Percentiles rank a stretch among this genome's conserved stretches.
phyloP scores from a whole-genome alignment of 2,888 invertebrate species.

The Noctua comes region DNA sequence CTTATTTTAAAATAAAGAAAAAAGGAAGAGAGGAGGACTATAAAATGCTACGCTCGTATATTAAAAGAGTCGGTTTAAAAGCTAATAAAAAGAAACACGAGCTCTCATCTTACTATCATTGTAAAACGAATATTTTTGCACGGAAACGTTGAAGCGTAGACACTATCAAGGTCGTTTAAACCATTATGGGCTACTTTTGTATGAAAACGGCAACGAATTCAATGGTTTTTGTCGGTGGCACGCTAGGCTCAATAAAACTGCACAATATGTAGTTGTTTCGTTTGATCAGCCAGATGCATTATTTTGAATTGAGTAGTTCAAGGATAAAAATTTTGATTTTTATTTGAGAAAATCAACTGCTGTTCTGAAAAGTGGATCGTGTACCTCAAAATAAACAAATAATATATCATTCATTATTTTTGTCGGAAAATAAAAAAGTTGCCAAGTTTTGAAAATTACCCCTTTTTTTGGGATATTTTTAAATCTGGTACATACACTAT shows the following conservation, averaged over 20 bases:
- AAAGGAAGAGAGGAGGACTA: background rate
- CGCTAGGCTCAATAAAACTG: slow-evolving; percentile 7
- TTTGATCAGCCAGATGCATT: background rate
- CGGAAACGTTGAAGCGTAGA: slow-evolving; percentile 34
- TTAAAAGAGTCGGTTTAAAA: slow-evolving; percentile 18
- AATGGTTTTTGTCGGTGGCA: slow-evolving; percentile 17
- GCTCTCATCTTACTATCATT: slow-evolving; percentile 28
- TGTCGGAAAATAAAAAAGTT: background rate
- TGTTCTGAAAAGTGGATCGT: background rate
- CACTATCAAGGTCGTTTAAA: slow-evolving; percentile 47
- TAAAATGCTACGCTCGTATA: slow-evolving; percentile 21
- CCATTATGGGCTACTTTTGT: slow-evolving; percentile 25
- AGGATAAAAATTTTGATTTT: slow-evolving; percentile 1
- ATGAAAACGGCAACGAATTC: slow-evolving; percentile 29
- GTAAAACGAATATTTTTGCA: slow-evolving; percentile 31
- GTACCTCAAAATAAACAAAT: background rate
- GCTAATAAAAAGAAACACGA: slow-evolving; percentile 37
- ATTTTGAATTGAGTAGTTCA: background rate
- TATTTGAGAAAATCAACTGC: background rate
- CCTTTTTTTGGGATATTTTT: slow-evolving; percentile 5
- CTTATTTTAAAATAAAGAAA: slow-evolving; percentile 22
- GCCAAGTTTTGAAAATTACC: slow-evolving; percentile 5
- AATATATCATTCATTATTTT: slow-evolving; percentile 2
- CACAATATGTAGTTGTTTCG: background rate
- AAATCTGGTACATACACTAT: background rate